phyloP scores from a whole-genome alignment of 2,113 vertebrate species.

The Chloropsis hardwickii region DNA sequence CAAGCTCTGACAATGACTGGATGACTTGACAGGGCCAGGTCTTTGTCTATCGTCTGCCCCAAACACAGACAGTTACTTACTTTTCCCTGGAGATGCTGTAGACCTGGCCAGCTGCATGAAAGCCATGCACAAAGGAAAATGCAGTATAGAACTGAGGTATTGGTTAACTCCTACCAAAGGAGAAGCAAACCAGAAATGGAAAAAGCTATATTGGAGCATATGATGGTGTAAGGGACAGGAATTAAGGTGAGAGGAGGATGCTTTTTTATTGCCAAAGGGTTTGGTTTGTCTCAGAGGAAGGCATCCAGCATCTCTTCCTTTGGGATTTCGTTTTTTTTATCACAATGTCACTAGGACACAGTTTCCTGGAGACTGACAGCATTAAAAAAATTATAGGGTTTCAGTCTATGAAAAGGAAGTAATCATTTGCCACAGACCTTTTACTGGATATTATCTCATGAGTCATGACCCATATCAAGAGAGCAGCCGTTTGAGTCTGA shows the following conservation, averaged over 20 bases:
- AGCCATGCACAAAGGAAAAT: not conserved
- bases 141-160: not conserved
- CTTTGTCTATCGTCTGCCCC: not conserved
- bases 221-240: not conserved
- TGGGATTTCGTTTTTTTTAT: not conserved
- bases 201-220: not conserved
- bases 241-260: not conserved
- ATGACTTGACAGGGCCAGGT: not conserved
- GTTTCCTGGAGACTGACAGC: conserved; percentile 6
- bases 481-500: not conserved
- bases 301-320: not conserved
- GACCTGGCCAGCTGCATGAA: not conserved
- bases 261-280: not conserved
- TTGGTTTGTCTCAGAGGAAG: not conserved
- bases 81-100: not conserved
- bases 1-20: not conserved
- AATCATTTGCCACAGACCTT: conserved; percentile 51
- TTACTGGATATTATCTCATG: conserved; percentile 57
- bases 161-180: not conserved
- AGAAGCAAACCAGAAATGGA: not conserved
- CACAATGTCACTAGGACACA: not conserved
- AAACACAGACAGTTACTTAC: not conserved
- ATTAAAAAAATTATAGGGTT: conserved; percentile 28
- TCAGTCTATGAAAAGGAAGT: conserved; percentile 37
- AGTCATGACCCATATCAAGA: conserved; percentile 52